Evolutionary conservation across 2,113 vertebrate species (phyloP), one percentile per base, ranked within the genome.

Genomic region (Leptobrachium leishanense): DNA sequence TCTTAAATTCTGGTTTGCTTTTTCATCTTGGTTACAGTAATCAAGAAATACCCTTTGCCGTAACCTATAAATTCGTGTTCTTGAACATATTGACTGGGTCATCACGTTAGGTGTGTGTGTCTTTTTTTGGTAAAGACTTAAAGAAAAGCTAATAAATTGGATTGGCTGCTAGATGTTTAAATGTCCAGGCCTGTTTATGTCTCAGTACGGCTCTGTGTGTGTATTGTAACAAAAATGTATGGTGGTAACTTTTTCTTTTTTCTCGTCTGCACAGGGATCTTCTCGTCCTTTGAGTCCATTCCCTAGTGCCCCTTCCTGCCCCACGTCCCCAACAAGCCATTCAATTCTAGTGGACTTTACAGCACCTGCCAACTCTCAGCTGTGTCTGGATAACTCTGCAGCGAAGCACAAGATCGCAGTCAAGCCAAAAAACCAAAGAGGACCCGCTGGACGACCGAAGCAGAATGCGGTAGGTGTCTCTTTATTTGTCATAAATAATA

Each of bases 361-460:
- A 57, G 83, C 81, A 43, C 92, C 94, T 5, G 92, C 92, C 76
- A 95, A 85, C 74, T 88, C 90, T 1, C 77, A 91, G 0, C 84
- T 84, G 82, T 97, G 92, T 77, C 89, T 98, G 87, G 91, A 97
- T 82, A 95, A 91, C 84, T 94, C 95, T 2, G 94, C 95, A 64
- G 94, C 95, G 84, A 91, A 84, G 84, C 94, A 96, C 89, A 95
- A 90, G 82, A 93, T 96, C 77, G 90, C 91, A n/a, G 86, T 98
- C 81, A 91, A 90, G 50, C 89, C 90, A 10, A 65, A 82, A 7
- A 93, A 92, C 43, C 88, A 93, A 76, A 95, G 87, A 78, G 91
- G 88, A 74, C 88, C 90, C 72, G 85, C 87, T 84, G 93, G 41
- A 82, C 94, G 89, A 85, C 91, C 1, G 0, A 81, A 89, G 68